phyloP scores from a whole-genome alignment of 2,888 invertebrate genomes.

The Tenthredo scrophulariae region DNA sequence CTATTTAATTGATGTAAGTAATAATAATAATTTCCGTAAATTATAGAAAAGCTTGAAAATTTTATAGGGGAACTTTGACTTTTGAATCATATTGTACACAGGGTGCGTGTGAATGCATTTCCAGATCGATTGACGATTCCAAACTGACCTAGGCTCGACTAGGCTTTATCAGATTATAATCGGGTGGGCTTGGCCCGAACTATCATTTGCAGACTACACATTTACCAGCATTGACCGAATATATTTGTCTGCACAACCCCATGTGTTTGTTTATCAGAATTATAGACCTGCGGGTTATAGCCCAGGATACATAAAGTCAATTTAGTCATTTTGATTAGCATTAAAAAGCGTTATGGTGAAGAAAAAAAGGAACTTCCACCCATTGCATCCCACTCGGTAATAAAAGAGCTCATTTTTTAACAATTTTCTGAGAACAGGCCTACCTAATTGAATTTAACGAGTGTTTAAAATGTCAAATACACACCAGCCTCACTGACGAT shows the following conservation, averaged over 20 bases:
- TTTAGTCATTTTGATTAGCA: constrained; percentile 9
- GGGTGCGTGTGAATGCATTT: neutral
- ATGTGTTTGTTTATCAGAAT: neutral
- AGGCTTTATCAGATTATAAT: neutral
- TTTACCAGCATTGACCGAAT: neutral
- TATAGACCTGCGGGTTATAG: neutral
- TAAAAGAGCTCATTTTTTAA: constrained; percentile 6
- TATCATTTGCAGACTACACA: neutral
- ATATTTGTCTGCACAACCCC: neutral
- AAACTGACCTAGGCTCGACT: neutral
- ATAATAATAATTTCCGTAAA: neutral
- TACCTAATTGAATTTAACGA: constrained; percentile 18
- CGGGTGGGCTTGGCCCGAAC: neutral
- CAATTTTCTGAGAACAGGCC: neutral
- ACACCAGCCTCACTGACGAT: constrained; percentile 14
- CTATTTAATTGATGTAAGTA: neutral
- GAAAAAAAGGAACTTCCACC: neutral
- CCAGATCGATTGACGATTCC: neutral
- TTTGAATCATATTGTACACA: neutral
- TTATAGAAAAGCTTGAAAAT: neutral
- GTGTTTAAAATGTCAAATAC: neutral
- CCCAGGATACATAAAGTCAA: constrained; percentile 2
- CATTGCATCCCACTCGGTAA: neutral
- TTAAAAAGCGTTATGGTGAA: neutral
- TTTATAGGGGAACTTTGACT: neutral